Conservation (phyloP, 2,113 vertebrate genomes). For the Scomber scombrus region DNA sequence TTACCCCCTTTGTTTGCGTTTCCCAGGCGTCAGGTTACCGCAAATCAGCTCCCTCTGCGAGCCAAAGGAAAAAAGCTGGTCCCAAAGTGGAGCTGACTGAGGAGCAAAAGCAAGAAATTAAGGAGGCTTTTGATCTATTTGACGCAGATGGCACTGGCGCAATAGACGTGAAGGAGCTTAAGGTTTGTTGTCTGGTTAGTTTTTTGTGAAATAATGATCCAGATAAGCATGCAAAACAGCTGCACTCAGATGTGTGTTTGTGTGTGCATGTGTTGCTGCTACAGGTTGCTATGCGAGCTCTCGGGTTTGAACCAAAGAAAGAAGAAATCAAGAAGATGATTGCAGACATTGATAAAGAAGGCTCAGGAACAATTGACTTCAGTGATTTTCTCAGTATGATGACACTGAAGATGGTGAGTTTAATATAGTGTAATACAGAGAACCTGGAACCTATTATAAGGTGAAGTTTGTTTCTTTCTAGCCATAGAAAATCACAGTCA, state of each 20-base stretch:
- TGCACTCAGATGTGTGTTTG: too few species aligned
- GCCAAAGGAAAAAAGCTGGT: constrained; percentile 85
- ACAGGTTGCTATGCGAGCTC: constrained; percentile 93
- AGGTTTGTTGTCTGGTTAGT: constrained; percentile 80
- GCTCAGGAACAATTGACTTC: constrained; percentile 89
- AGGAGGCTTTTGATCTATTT: constrained; percentile 95
- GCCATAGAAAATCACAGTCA: neutral
- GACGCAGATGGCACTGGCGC: constrained; percentile 92
- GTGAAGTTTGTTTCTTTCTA: neutral
- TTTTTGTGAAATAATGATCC: too few species aligned
- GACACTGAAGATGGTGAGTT: constrained; percentile 92
- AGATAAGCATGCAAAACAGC: too few species aligned
- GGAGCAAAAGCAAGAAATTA: constrained; percentile 93
- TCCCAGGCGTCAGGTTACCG: constrained; percentile 86
- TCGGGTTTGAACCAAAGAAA: constrained; percentile 96
- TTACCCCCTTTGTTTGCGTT: constrained; percentile 2
- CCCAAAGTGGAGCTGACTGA: constrained; percentile 90
- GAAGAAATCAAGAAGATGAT: constrained; percentile 95
- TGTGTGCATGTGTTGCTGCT: neutral
- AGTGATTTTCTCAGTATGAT: constrained; percentile 92
- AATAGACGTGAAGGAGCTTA: constrained; percentile 94
- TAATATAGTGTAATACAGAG: neutral
- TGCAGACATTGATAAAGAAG: constrained; percentile 90
- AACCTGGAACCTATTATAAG: neutral
- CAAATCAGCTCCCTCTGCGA: constrained; percentile 77